Conservation (phyloP, 1,140 invertebrate species). For the Ridgeia piscesae region DNA sequence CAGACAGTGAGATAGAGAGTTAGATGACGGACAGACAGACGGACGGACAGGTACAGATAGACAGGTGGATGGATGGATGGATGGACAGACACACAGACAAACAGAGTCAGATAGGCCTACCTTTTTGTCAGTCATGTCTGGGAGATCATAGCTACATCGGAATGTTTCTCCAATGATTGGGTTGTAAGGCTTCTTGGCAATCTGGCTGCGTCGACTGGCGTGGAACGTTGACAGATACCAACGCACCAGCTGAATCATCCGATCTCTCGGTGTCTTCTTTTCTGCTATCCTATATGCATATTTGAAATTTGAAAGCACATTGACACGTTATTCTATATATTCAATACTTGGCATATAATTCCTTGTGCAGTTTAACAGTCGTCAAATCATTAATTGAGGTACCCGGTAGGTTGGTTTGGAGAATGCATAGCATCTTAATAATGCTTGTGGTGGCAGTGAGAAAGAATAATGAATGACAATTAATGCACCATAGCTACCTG, state of each 20-base stretch:
- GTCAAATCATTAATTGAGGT: neutral
- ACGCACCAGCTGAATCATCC: conserved; percentile 85
- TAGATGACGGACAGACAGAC: neutral
- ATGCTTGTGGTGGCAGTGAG: neutral
- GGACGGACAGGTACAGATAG: too few species aligned
- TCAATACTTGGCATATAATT: too few species aligned
- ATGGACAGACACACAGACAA: too few species aligned
- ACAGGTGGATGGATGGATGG: neutral
- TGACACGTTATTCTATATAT: neutral
- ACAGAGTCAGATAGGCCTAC: neutral
- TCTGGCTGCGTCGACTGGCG: conserved; percentile 88
- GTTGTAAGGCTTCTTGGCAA: conserved; percentile 64
- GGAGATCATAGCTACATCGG: conserved; percentile 54
- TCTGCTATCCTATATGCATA: conserved; percentile 74
- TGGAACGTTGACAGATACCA: conserved; percentile 66
- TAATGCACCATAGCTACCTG: too few species aligned
- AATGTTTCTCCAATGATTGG: conserved; percentile 60
- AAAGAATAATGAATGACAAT: neutral
- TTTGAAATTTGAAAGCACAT: too few species aligned
- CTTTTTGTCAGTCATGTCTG: conserved; percentile 26
- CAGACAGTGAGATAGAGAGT: too few species aligned
- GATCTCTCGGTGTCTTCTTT: conserved; percentile 76
- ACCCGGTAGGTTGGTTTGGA: too few species aligned
- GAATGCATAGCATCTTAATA: too few species aligned
- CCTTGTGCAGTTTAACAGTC: neutral